Evolutionary conservation across 1,140 invertebrate genomes (phyloP).

Genomic region (Reticulitermes speratus): DNA sequence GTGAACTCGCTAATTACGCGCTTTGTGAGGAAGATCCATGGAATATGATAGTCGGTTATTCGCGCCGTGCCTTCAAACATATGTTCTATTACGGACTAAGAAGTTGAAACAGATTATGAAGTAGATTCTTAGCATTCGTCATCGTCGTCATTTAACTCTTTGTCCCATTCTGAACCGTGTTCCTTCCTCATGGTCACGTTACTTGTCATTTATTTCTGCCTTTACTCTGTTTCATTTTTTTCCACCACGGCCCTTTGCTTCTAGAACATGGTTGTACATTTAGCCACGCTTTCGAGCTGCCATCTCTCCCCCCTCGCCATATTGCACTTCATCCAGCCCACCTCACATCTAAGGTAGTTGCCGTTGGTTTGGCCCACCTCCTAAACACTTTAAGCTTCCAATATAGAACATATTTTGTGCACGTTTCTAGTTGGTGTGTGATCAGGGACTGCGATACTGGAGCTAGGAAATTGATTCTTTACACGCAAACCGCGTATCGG

Average conservation of each 20-base stretch:
- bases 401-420: conserved; percentile 23
- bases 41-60: too few species aligned
- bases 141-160: neutral
- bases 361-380: neutral
- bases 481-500: conserved; percentile 21
- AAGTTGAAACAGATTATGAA: neutral
- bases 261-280: neutral
- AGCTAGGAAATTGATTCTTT: conserved; percentile 26
- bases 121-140: neutral
- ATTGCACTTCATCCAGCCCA: neutral
- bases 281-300: neutral
- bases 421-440: conserved; percentile 23
- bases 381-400: conserved; percentile 18
- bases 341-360: neutral
- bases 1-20: too few species aligned
- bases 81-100: too few species aligned
- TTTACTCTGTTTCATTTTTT: neutral
- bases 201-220: neutral
- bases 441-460: neutral
- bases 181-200: neutral
- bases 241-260: neutral
- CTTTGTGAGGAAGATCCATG: too few species aligned
- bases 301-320: neutral
- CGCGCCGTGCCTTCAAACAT: too few species aligned
- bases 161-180: neutral